Conservation (phyloP, 2,113 vertebrate genomes). For the Dermatemys mawii region DNA sequence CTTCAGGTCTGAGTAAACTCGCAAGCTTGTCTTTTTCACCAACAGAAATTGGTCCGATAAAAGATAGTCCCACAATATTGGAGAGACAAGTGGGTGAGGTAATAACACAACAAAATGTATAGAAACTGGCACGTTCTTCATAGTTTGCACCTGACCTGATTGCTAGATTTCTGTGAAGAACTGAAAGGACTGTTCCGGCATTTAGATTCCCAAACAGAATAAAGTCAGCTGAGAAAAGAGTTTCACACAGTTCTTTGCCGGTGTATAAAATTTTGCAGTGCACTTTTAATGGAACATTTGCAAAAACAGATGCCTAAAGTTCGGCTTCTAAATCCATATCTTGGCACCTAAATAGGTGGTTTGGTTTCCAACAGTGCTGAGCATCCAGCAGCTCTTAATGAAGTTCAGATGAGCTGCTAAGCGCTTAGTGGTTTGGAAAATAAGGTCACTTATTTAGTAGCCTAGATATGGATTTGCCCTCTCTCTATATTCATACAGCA, state of each 20-base stretch:
- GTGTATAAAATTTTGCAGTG: not conserved
- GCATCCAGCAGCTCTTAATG: too few relatives aligned
- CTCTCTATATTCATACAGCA: not conserved
- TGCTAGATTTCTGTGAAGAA: not conserved
- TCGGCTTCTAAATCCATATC: not conserved
- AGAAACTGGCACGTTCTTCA: not conserved
- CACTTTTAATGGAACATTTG: fast-evolving
- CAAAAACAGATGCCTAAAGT: not conserved
- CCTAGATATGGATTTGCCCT: not conserved
- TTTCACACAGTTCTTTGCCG: not conserved
- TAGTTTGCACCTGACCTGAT: not conserved
- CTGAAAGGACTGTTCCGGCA: not conserved
- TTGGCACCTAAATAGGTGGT: not conserved
- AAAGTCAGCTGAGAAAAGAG: not conserved
- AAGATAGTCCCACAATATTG: not conserved
- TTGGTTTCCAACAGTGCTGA: not conserved
- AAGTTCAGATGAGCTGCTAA: not conserved
- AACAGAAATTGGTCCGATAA: not conserved
- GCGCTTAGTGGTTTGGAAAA: not conserved
- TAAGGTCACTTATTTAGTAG: not conserved
- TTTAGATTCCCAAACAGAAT: not conserved
- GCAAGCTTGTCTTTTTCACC: not conserved
- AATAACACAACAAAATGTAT: not conserved
- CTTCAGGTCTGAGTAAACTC: too few relatives aligned
- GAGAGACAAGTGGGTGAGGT: too few relatives aligned